Evolutionary conservation across 2,888 invertebrate genomes (phyloP), one percentile per base, ranked within the genome.

Genomic region (Neocrepidodera transversa): DNA sequence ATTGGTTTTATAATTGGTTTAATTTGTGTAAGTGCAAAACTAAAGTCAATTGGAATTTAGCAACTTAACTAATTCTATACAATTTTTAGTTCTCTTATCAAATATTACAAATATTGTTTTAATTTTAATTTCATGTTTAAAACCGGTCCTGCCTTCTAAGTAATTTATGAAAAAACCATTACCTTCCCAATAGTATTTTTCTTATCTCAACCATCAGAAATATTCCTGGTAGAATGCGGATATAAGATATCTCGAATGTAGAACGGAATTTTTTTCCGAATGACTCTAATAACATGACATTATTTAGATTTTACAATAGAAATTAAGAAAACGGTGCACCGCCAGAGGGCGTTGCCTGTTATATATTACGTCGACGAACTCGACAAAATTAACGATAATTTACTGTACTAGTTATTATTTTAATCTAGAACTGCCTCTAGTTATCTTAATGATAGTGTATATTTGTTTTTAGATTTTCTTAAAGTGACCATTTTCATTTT

Each of bases 301-400:
- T 52, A 52, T 42, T 52, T 30, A 40, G 52, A 52, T 42, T 40
- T 13, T 52, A 52, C 52, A 52, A 52, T 42, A 32, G 52, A 52
- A 51, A 51, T 51, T 51, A 51, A 51, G 50, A 51, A 36, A 51
- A 51, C 50, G 36, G 50, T 38, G 32, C 28, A 23, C 16, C 36
- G 50, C 50, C 38, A 45, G 30, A 54, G 18, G 45, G 40, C 45
- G 17, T 16, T 14, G 17, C 45, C 8, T 18, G 18, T 30, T 17
- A 54, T n/a, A n/a, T 45, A 36, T 32, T 32, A 32, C 45, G 38
- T 54, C 36, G 20, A 38, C 38, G 18, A 47, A 47, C 55, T 36
- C 36, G 40, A 20, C 28, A 16, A 48, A 55, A 55, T 55, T 55
- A 55, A 55, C 17, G 48, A 55, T 48, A 55, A 55, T 55, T 55